These are phyloP conservation scores for Neodiprion lecontei DNA, from an alignment of 1,140 invertebrate genomes.

Conservation along the genomic window DNA sequence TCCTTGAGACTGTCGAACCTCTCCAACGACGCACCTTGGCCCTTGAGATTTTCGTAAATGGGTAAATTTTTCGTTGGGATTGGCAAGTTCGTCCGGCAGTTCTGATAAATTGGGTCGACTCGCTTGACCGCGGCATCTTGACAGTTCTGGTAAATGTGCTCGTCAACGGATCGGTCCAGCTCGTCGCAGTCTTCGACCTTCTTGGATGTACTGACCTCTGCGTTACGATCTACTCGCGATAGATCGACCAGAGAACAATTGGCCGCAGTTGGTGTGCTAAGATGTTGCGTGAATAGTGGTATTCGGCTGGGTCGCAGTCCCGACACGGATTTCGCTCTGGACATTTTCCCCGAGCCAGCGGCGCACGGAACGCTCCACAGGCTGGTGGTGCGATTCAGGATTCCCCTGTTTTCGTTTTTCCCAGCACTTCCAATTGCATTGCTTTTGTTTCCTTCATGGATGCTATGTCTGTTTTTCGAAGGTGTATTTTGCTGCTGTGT, in stretches of 20 bases:
- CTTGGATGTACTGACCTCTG: conserved; percentile 33
- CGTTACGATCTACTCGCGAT: conserved; percentile 48
- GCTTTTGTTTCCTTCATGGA: not conserved
- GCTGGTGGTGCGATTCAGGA: conserved; percentile 47
- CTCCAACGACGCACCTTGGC: conserved; percentile 13
- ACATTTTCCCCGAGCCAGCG: conserved; percentile 25
- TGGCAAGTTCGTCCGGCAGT: not conserved
- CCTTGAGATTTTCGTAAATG: conserved; percentile 45
- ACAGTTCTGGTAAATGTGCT: conserved; percentile 54
- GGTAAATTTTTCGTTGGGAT: conserved; percentile 14
- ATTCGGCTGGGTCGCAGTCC: conserved; percentile 51
- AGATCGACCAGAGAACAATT: conserved; percentile 53
- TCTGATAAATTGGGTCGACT: not conserved
- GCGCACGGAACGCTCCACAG: conserved; percentile 50
- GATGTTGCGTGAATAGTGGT: conserved; percentile 46
- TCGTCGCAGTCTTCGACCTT: conserved; percentile 33
- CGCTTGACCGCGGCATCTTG: conserved; percentile 32
- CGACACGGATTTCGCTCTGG: conserved; percentile 31
- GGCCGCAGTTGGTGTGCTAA: conserved; percentile 23
- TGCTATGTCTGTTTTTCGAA: conserved; percentile 6
- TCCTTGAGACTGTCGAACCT: conserved; percentile 8
- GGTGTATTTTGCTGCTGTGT: not conserved
- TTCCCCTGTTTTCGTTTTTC: conserved; percentile 25
- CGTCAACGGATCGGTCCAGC: conserved; percentile 46
- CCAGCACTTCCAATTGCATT: conserved; percentile 6